phyloP scores from a whole-genome alignment of 2,113 vertebrate genomes.

The Orientallactaga bullata region DNA sequence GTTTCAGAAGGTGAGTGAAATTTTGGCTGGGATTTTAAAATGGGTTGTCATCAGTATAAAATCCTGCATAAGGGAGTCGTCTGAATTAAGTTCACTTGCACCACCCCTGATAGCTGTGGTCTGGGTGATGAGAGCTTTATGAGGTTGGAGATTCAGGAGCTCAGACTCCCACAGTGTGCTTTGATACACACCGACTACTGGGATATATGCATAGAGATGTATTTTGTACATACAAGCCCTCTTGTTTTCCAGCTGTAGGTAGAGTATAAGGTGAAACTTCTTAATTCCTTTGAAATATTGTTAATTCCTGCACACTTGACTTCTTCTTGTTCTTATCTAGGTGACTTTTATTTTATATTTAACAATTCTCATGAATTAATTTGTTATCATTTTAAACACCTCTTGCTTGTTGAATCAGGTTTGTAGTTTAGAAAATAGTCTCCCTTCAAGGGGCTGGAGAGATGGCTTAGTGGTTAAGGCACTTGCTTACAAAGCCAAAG shows the following conservation, averaged over 20 bases:
- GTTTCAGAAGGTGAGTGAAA: not conserved
- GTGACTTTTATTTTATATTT: not conserved
- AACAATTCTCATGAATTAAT: not conserved
- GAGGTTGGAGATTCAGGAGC: too few species aligned
- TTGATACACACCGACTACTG: too few species aligned
- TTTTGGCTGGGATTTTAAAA: not conserved
- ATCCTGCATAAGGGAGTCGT: accelerated
- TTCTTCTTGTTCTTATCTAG: not conserved
- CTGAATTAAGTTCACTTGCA: not conserved
- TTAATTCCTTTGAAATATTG: not conserved
- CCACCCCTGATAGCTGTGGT: accelerated
- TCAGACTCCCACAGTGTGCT: not conserved
- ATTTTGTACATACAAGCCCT: accelerated
- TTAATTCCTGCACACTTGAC: too few species aligned
- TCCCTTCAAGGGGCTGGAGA: too few species aligned
- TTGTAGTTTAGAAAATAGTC: not conserved
- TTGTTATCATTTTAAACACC: not conserved
- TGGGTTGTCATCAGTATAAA: accelerated
- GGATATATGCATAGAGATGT: not conserved
- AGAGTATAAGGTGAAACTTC: not conserved
- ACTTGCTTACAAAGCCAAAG: too few species aligned
- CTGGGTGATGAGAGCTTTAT: not conserved
- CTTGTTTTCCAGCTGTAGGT: not conserved
- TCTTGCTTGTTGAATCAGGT: not conserved
- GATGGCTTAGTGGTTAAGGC: too few species aligned